phyloP scores from a whole-genome alignment of 2,113 vertebrate species.

The Oryzias curvinotus region DNA sequence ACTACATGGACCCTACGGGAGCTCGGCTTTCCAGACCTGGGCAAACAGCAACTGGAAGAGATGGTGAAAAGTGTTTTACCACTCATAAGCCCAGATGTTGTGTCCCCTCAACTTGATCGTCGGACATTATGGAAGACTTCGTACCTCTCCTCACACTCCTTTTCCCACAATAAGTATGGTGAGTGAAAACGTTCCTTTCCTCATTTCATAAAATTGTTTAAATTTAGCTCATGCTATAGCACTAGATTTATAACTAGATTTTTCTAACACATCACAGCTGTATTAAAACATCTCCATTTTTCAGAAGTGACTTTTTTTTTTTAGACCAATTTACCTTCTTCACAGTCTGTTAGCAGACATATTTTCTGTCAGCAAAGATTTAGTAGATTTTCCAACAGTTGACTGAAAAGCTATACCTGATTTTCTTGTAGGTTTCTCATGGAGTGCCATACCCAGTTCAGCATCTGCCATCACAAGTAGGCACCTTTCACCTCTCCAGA shows the following conservation, averaged over 20 bases:
- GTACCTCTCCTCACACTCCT: conserved; percentile 87
- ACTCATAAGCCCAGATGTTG: conserved; percentile 60
- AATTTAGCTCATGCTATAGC: neutral
- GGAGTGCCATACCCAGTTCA: conserved; percentile 61
- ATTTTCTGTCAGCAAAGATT: too few relatives aligned
- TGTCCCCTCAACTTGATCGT: conserved; percentile 27
- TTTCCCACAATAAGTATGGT: conserved; percentile 97
- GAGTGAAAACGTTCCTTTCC: conserved; percentile 21
- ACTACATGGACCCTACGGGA: conserved; percentile 82
- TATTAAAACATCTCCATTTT: too few relatives aligned
- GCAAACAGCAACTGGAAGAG: conserved; percentile 81
- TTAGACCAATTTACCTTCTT: neutral
- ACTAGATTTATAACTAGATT: neutral
- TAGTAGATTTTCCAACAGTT: neutral
- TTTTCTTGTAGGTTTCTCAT: conserved; percentile 78
- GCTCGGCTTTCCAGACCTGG: conserved; percentile 88
- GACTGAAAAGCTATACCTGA: neutral
- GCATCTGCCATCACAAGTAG: conserved; percentile 77
- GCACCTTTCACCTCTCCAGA: conserved; percentile 79
- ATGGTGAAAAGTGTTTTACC: conserved; percentile 83
- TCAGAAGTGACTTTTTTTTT: neutral
- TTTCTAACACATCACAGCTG: too few relatives aligned
- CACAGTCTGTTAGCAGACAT: too few relatives aligned
- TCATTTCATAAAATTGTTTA: neutral
- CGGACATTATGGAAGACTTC: conserved; percentile 84